Base-by-base conservation (phyloP, 1,140 invertebrate genomes). In the Notospermus geniculatus region DNA sequence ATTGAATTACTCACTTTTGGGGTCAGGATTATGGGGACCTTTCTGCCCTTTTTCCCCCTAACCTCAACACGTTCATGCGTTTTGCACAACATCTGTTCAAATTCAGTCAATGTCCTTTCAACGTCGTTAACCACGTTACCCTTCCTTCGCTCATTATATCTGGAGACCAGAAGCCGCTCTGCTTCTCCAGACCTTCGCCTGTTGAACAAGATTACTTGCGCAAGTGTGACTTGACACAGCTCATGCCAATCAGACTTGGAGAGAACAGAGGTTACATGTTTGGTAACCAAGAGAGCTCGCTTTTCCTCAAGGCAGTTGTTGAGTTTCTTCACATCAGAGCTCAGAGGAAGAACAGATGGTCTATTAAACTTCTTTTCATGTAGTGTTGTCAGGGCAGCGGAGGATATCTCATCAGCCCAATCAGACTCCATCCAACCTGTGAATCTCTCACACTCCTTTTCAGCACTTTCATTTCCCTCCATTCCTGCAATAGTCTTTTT, bases 81-180 rank as follows among this genome's bases (percentile, higher is more conserved):
- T 43, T 43, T 43, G 39, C 39, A 43, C 39, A 43, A 43, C 39
- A 13, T 43, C 39, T 43, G 39, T 43, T 43, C 39, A 43, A 43
- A 43, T 19, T 13, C 39, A 13, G 39, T 13, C 11, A 43, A 19
- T 11, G 11, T 43, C 19, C 19, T 43, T 11, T 13, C 11, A 13
- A 43, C 39, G 11, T 11, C 19, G 19, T 43, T 19, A 43, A 11
- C 19, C 11, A 43, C 11, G 39, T 43, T 19, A 11, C 39, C 11
- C 19, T 43, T 43, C 19, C 19, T 43, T 43, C 11, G 11, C 11
- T 43, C 39, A 43, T 43, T 43, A 43, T 43, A 43, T 43, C 11
- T 43, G 11, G 11, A 11, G 19, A 43, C 19, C 39, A 43, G 19
- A 43, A 43, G 39, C 11, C 39, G 39, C 19, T 11, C 11, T 13